Evolutionary conservation across 2,797 vertebrate species (phyloP).

Genomic region (Aselliscus stoliczkanus): DNA sequence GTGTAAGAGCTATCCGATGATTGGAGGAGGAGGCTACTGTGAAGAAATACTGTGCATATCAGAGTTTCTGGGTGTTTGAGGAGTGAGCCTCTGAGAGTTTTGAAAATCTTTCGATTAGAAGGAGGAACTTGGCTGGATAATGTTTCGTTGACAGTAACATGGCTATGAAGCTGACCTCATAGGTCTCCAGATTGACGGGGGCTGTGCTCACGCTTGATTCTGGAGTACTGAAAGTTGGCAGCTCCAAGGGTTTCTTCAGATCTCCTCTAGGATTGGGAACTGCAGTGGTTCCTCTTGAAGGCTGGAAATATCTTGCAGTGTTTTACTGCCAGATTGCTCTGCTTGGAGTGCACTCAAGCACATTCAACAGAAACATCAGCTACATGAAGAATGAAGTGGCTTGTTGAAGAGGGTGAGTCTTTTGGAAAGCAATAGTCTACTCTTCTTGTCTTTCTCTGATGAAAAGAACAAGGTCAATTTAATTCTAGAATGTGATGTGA

Average conservation of each 20-base stretch:
- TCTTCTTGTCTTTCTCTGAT: not conserved
- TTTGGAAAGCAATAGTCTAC: not conserved
- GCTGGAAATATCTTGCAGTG: not conserved
- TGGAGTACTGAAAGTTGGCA: not conserved
- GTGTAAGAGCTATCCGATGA: too few relatives aligned
- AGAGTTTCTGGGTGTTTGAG: not conserved
- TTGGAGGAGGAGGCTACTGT: not conserved
- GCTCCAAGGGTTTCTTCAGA: too few relatives aligned
- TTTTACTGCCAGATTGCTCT: not conserved
- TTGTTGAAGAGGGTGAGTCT: not conserved
- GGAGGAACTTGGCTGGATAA: not conserved
- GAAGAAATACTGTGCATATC: not conserved
- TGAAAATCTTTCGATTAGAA: not conserved
- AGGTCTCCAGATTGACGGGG: not conserved
- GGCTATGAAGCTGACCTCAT: not conserved
- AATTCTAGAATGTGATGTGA: not conserved
- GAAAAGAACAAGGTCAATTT: not conserved
- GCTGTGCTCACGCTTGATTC: not conserved
- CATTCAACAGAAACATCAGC: not conserved
- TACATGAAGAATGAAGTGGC: not conserved
- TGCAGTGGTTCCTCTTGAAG: not conserved
- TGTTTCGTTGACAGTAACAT: not conserved
- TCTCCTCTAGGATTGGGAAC: too few relatives aligned
- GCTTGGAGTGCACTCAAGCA: not conserved
- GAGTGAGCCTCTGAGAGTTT: not conserved